Conservation (phyloP, 2,113 vertebrate genomes). For the Sprattus sprattus region DNA sequence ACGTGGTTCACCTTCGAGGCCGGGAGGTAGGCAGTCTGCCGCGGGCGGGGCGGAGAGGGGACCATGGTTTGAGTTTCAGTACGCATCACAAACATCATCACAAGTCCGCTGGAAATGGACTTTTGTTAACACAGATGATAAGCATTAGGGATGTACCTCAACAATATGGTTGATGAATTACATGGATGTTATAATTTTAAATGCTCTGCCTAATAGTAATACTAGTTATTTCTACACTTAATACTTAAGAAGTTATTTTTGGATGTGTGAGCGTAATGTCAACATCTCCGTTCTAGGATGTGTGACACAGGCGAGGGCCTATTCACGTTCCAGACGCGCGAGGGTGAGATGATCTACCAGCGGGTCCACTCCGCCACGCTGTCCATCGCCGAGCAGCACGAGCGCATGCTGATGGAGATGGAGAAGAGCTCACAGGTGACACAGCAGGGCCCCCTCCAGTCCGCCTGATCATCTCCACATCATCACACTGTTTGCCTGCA, state of each 20-base stretch:
- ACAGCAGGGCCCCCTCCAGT: too few species aligned
- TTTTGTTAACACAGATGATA: background rate
- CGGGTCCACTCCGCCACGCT: constrained; percentile 97
- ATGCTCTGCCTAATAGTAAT: too few species aligned
- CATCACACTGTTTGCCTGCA: background rate
- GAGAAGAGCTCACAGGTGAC: constrained; percentile 96
- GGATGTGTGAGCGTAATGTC: too few species aligned
- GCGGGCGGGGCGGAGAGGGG: too few species aligned
- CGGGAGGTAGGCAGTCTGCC: constrained; percentile 79
- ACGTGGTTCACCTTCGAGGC: constrained; percentile 99
- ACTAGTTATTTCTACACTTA: too few species aligned
- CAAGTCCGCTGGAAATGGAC: too few species aligned
- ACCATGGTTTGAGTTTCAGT: too few species aligned
- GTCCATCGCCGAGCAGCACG: constrained; percentile 97
- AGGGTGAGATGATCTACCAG: constrained; percentile 99
- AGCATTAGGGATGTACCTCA: background rate
- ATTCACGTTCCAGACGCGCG: constrained; percentile 98
- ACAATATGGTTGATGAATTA: background rate
- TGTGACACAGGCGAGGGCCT: constrained; percentile 99
- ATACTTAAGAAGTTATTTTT: too few species aligned
- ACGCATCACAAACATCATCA: too few species aligned
- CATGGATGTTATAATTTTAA: background rate
- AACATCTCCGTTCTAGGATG: constrained; percentile 79
- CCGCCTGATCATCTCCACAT: background rate
- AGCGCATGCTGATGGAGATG: constrained; percentile 96